These are phyloP conservation scores for Drosophila nr. perissopoda DNA, from an alignment of 2,888 invertebrate genomes.

Conservation along the genomic window DNA sequence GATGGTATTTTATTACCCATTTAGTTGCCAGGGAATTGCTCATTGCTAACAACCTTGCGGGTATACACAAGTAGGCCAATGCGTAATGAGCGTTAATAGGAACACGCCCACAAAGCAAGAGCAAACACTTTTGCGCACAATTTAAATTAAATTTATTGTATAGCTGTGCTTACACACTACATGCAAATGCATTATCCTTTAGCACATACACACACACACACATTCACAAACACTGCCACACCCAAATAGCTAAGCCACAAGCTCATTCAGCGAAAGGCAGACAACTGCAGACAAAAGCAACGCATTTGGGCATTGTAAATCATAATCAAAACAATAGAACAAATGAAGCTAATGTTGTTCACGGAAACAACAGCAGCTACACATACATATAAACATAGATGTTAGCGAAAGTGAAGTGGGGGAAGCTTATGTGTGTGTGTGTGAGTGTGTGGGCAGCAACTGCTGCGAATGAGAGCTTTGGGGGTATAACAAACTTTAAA, in stretches of 20 bases:
- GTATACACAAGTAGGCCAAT: conserved; percentile 17
- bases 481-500: conserved; percentile 43
- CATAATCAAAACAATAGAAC: conserved; percentile 83
- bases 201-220: conserved; percentile 28
- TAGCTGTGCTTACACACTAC: conserved; percentile 37
- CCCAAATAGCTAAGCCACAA: conserved; percentile 45
- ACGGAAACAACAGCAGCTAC: conserved; percentile 45
- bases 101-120: conserved; percentile 21
- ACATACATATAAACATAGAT: conserved; percentile 30
- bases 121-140: conserved; percentile 45
- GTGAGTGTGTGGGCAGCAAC: conserved; percentile 1
- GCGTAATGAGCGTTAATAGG: conserved; percentile 67
- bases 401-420: not conserved
- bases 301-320: conserved; percentile 81
- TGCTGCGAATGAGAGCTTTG: not conserved
- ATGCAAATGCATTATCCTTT: conserved; percentile 62
- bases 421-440: not conserved
- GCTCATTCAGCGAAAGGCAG: conserved; percentile 61
- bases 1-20: not conserved
- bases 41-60: conserved; percentile 32
- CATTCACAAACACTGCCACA: conserved; percentile 4
- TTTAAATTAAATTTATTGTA: conserved; percentile 75
- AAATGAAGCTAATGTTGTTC: conserved; percentile 80
- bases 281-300: conserved; percentile 67
- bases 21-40: not conserved